Percentiles rank a stretch among this genome's conserved stretches.
Evolutionary conservation across 2,113 vertebrate species (phyloP).

Genomic region (Scartelaos histophorus): DNA sequence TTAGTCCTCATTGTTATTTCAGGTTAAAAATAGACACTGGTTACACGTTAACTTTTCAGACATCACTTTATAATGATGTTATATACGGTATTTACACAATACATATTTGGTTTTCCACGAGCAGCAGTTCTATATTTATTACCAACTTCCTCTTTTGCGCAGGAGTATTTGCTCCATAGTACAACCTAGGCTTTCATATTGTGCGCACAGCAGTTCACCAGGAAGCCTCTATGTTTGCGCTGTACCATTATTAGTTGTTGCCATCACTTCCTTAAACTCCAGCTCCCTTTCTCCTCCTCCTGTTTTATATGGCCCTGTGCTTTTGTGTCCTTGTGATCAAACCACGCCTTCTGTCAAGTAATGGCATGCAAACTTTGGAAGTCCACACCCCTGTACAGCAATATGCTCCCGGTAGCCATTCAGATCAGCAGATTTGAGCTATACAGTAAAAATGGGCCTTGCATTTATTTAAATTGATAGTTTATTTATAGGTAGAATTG

Average conservation of each 20-base stretch:
- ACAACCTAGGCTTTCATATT: background rate
- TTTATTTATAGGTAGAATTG: background rate
- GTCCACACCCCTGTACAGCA: slow-evolving; percentile 53
- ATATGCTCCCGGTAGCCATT: slow-evolving; percentile 35
- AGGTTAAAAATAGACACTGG: background rate
- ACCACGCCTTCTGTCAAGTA: slow-evolving; percentile 72
- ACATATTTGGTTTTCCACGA: background rate
- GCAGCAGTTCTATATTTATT: slow-evolving; percentile 22
- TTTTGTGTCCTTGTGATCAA: slow-evolving; percentile 18
- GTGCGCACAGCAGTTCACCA: slow-evolving; percentile 12
- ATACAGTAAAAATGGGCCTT: slow-evolving; percentile 3
- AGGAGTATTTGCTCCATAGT: background rate
- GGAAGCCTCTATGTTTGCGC: slow-evolving; percentile 55
- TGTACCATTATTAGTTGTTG: slow-evolving; percentile 33
- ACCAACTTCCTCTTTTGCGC: slow-evolving; percentile 48
- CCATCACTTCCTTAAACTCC: slow-evolving; percentile 35
- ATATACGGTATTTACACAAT: too few relatives aligned
- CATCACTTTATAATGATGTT: background rate
- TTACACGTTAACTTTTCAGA: background rate
- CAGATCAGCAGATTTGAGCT: slow-evolving; percentile 22
- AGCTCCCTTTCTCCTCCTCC: slow-evolving; percentile 20
- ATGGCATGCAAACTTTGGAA: slow-evolving; percentile 65
- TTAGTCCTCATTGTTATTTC: background rate
- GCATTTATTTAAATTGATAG: background rate
- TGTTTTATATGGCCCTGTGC: slow-evolving; percentile 15